Evolutionary conservation across 2,113 vertebrate genomes (phyloP).

Genomic region (Apistogramma diplotaenia): DNA sequence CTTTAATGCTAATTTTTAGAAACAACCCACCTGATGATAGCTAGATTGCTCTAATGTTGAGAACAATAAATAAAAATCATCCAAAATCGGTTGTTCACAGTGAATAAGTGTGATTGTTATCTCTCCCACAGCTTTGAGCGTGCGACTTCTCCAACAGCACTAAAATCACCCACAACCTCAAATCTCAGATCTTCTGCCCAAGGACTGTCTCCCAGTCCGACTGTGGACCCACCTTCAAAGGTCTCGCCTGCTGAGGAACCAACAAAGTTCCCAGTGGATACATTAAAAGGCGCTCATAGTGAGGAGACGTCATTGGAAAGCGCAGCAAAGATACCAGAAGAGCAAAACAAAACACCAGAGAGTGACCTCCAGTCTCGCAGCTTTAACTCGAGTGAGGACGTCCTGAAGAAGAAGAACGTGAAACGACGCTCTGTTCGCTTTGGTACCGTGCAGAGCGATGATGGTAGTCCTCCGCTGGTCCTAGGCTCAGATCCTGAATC

Average conservation of each 20-base stretch:
- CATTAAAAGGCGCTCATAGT: not conserved
- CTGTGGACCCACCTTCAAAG: not conserved
- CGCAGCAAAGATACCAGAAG: not conserved
- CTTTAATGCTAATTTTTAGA: not conserved
- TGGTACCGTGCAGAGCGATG: slow-evolving; percentile 48
- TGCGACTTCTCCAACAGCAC: not conserved
- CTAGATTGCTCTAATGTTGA: not conserved
- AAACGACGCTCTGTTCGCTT: slow-evolving; percentile 62
- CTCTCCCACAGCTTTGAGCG: slow-evolving; percentile 38
- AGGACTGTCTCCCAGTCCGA: not conserved
- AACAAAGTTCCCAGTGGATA: not conserved
- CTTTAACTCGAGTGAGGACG: not conserved
- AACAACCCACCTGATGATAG: not conserved
- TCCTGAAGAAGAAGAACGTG: slow-evolving; percentile 3
- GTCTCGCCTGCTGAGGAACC: not conserved
- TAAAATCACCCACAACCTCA: not conserved
- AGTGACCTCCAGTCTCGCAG: not conserved
- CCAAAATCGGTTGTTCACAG: not conserved
- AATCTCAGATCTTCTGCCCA: not conserved
- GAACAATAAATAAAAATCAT: not conserved
- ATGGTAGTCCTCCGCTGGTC: slow-evolving; percentile 43
- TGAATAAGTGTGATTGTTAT: not conserved
- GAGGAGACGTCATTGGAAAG: not conserved
- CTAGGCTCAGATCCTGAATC: slow-evolving; percentile 54
- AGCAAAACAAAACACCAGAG: not conserved